These are phyloP conservation scores for Ips typographus DNA, from an alignment of 1,140 invertebrate species.

Conservation along the genomic window DNA sequence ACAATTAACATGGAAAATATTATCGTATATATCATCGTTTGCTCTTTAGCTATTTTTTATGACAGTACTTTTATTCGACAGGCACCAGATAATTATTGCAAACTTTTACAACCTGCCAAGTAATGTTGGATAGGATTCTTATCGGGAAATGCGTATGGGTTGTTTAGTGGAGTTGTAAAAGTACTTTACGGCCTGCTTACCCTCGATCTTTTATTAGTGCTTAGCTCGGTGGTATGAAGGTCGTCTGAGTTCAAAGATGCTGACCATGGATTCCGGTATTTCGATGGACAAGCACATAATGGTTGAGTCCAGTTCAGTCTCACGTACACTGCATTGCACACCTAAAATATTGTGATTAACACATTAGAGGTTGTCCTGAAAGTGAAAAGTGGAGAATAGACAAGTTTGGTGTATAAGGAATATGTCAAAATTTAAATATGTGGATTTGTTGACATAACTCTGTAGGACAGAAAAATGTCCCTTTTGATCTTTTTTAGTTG, in stretches of 20 bases:
- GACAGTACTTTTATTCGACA: background rate
- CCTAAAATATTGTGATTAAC: no score
- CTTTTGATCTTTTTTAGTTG: no score
- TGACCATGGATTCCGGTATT: slow-evolving; percentile 87
- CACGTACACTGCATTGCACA: slow-evolving; percentile 45
- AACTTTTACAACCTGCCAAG: background rate
- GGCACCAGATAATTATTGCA: background rate
- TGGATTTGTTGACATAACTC: no score
- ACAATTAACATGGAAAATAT: background rate
- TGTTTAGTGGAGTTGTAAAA: no score
- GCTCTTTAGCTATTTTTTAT: slow-evolving; percentile 3
- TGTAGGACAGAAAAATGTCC: no score
- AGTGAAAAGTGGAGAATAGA: no score
- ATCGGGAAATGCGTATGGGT: no score
- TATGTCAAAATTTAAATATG: no score
- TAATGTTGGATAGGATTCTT: no score
- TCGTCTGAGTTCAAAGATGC: slow-evolving; percentile 85
- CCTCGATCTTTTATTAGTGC: slow-evolving; percentile 78
- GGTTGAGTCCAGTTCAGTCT: slow-evolving; percentile 90
- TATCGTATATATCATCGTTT: slow-evolving; percentile 2
- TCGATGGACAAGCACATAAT: slow-evolving; percentile 82
- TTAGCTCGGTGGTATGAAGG: slow-evolving; percentile 85
- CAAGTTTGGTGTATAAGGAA: no score
- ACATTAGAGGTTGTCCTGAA: no score
- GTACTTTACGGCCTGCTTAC: slow-evolving; percentile 52